Conservation (phyloP, 2,113 vertebrate species). For the Puffinus mauretanicus region DNA sequence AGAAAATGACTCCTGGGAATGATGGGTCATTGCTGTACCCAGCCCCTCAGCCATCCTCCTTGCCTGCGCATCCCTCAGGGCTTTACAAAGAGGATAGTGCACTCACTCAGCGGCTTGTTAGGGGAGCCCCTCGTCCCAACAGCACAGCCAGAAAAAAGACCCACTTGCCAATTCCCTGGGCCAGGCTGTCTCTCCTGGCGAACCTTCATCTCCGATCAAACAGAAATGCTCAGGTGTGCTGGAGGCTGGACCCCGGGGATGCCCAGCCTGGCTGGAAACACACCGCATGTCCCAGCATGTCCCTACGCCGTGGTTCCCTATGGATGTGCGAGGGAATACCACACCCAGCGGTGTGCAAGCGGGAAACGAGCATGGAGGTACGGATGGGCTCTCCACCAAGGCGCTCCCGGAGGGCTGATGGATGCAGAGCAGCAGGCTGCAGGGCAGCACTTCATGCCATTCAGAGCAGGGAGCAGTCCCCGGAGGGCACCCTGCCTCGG, state of each 20-base stretch:
- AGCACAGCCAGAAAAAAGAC: neutral
- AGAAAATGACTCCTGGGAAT: neutral
- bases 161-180: neutral
- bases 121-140: neutral
- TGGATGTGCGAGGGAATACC: fast-evolving
- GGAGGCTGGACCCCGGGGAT: neutral
- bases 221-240: neutral
- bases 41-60: neutral
- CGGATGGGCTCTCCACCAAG: neutral
- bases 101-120: neutral
- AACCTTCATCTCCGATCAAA: neutral
- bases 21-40: neutral
- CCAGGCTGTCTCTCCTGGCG: neutral
- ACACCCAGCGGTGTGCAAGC: neutral
- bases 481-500: neutral
- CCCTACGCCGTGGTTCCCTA: fast-evolving
- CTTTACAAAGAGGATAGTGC: neutral
- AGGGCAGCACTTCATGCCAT: neutral
- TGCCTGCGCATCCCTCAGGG: neutral
- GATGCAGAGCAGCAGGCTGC: neutral
- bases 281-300: neutral
- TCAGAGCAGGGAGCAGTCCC: neutral
- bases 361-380: neutral
- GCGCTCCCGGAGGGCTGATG: fast-evolving
- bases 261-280: neutral